Evolutionary conservation across 2,797 vertebrate species (phyloP), one percentile per base, ranked within the genome.

Genomic region (Uromys caudimaculatus): DNA sequence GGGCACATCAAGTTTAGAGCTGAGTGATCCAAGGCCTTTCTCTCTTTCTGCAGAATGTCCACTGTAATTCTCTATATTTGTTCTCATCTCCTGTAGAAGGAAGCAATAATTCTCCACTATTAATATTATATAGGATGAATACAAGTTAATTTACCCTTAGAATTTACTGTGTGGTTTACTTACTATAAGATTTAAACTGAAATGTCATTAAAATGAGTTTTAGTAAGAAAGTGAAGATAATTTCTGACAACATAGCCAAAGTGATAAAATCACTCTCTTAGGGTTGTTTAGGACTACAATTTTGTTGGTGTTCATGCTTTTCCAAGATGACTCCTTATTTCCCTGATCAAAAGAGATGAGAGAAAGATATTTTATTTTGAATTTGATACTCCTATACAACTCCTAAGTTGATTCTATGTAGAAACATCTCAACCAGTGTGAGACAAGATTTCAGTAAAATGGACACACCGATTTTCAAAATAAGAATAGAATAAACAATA

Each of bases 311-410:
- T 6, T 81, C 50, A 44, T 58, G n/a, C 54, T 73, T 69, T 84
- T n/a, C 71, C 58, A 24, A 82, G 23, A 62, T 82, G 2, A 69
- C 76, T 83, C 17, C 3, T 78, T 24, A 84, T 78, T 96, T 93
- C 83, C 41, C 58, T 75, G 21, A 8, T 54, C 50, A 82, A 4
- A 69, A 73, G 10, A 0, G 3, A 52, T 50, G 44, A 10, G 47
- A 95, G 44, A 89, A 87, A 21, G 87, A 67, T 29, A 6, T 41
- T 2, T 83, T 12, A 67, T 21, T 85, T 95, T 85, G 47, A 95
- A 86, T 67, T 73, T 86, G 35, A 27, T 8, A 27, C 13, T 29
- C 1, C 0, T 85, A 23, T 21, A 44, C 21, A 90, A 69, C 87
- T 73, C 75, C 16, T 87, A 89, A 89, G 27, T 9, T 50, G 86